phyloP scores from a whole-genome alignment of 2,113 vertebrate genomes.

The Salvelinus fontinalis region DNA sequence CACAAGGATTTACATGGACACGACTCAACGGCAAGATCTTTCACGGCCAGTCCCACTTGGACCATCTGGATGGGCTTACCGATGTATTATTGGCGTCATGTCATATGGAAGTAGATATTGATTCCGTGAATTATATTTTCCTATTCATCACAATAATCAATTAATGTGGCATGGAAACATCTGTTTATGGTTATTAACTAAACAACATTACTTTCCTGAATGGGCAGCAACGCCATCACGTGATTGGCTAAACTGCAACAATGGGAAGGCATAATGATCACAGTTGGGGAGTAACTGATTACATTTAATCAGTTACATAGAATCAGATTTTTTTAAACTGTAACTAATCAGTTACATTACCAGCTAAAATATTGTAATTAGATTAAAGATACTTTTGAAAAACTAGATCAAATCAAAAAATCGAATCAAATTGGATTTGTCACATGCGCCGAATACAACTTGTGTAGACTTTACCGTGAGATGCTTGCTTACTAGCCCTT shows the following conservation, averaged over 20 bases:
- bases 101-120: conserved; percentile 77
- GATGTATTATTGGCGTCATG: conserved; percentile 65
- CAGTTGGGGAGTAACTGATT: too few species aligned
- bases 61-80: conserved; percentile 59
- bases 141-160: conserved; percentile 79
- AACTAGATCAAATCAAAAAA: too few species aligned
- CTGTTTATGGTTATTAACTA: conserved; percentile 65
- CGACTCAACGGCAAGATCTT: conserved; percentile 36
- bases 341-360: too few species aligned
- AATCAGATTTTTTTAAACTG: too few species aligned
- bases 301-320: too few species aligned
- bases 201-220: conserved; percentile 39
- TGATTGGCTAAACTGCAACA: conserved; percentile 22
- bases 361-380: too few species aligned
- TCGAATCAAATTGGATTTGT: too few species aligned
- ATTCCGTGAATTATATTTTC: conserved; percentile 80
- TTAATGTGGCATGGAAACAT: conserved; percentile 59
- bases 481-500: too few species aligned
- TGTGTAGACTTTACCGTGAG: too few species aligned
- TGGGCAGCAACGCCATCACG: conserved; percentile 30
- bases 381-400: too few species aligned
- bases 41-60: conserved; percentile 58
- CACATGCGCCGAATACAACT: too few species aligned
- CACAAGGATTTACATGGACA: conserved; percentile 16
- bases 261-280: background rate